Evolutionary conservation across 2,113 vertebrate species (phyloP).

Genomic region (Hystrix brachyura): DNA sequence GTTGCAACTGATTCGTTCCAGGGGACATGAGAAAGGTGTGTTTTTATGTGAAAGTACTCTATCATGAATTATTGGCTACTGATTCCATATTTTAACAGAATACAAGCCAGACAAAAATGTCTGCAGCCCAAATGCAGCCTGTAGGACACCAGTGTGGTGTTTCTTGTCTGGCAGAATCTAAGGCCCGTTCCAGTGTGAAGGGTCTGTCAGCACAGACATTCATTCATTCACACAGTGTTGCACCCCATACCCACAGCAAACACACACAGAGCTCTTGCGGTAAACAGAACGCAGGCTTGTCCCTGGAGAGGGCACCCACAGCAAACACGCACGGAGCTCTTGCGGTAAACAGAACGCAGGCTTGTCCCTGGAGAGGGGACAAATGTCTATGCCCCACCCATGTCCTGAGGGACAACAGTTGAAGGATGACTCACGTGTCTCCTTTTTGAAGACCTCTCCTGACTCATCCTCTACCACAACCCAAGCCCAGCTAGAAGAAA

Average conservation of each 20-base stretch:
- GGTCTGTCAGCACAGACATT: rapidly evolving
- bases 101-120: not conserved
- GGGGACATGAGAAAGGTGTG: not conserved
- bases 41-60: not conserved
- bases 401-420: not conserved
- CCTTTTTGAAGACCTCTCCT: not conserved
- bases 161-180: not conserved
- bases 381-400: rapidly evolving
- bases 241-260: rapidly evolving
- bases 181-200: not conserved
- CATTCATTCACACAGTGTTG: not conserved
- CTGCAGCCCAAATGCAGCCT: not conserved
- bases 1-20: not conserved
- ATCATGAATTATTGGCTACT: not conserved
- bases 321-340: rapidly evolving
- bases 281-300: rapidly evolving
- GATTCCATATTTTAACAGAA: not conserved
- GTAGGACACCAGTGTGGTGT: not conserved
- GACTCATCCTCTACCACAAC: not conserved
- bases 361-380: not conserved
- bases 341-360: rapidly evolving
- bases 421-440: rapidly evolving
- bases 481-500: not conserved
- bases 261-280: rapidly evolving
- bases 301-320: not conserved